Percentiles rank a stretch among this genome's conserved stretches.
Evolutionary conservation across 2,888 invertebrate species (phyloP).

Genomic region (Craniophora ligustri): DNA sequence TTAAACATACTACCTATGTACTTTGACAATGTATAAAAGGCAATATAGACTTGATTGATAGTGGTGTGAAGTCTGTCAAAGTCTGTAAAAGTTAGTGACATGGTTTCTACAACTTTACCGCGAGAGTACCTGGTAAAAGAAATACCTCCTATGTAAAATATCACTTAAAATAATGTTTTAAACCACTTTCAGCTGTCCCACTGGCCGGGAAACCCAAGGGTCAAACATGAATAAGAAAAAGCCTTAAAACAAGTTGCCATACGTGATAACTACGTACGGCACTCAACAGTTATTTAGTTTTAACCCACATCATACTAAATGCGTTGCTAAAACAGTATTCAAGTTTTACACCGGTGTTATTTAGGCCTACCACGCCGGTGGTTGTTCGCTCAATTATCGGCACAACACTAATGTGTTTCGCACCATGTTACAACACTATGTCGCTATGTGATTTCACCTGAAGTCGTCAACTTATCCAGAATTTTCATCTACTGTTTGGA

Average conservation of each 20-base stretch:
- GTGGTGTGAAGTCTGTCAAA: too few species aligned
- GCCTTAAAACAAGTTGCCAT: conserved; percentile 14
- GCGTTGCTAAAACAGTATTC: conserved; percentile 43
- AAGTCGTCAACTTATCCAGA: background rate
- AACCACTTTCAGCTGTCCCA: conserved; percentile 15
- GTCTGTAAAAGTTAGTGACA: too few species aligned
- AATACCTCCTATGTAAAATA: background rate
- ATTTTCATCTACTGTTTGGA: background rate
- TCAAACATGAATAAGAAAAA: conserved; percentile 26
- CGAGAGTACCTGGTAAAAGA: too few species aligned
- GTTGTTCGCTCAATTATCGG: conserved; percentile 40
- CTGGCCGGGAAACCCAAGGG: conserved; percentile 20
- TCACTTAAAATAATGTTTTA: background rate
- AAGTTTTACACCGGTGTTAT: conserved; percentile 36
- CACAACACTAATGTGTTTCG: conserved; percentile 23
- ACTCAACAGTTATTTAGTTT: conserved; percentile 21
- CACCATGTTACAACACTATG: conserved; percentile 26
- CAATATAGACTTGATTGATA: too few species aligned
- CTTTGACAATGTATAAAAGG: too few species aligned
- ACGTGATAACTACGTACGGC: conserved; percentile 19
- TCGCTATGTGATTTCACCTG: conserved; percentile 8
- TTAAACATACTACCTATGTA: too few species aligned
- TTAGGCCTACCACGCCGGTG: background rate
- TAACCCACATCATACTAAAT: conserved; percentile 22
- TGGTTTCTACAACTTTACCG: too few species aligned